Conservation (phyloP, 2,113 vertebrate species). For the Takifugu flavidus region DNA sequence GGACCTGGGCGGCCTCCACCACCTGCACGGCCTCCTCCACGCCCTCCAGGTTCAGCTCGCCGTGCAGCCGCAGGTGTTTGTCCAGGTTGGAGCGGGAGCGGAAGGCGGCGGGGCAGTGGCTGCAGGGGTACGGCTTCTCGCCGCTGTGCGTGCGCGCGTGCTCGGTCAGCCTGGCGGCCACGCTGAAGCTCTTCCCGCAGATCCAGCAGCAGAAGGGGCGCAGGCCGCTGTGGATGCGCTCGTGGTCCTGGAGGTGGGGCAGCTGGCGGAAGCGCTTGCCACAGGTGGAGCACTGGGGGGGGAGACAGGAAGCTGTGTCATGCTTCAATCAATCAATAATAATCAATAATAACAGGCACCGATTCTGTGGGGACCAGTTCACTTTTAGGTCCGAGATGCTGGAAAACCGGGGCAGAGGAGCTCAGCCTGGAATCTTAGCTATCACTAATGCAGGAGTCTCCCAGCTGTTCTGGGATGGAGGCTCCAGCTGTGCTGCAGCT, state of each 20-base stretch:
- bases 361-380: too few relatives aligned
- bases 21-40: conserved; percentile 39
- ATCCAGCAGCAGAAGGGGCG: conserved; percentile 80
- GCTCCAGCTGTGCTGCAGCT: too few relatives aligned
- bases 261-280: conserved; percentile 79
- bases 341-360: too few relatives aligned
- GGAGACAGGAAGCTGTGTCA: not conserved
- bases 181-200: conserved; percentile 78
- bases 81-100: conserved; percentile 79
- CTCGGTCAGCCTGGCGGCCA: conserved; percentile 76
- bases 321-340: too few relatives aligned
- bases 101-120: conserved; percentile 71
- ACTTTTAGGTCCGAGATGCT: too few relatives aligned
- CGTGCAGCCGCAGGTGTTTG: conserved; percentile 74
- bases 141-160: conserved; percentile 80
- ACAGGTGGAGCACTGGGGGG: conserved; percentile 69
- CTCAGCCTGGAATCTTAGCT: too few relatives aligned
- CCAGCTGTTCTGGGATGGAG: too few relatives aligned
- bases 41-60: conserved; percentile 37
- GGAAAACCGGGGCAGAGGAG: too few relatives aligned
- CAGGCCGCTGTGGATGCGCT: conserved; percentile 77
- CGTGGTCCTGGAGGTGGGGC: conserved; percentile 79
- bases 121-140: conserved; percentile 76
- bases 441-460: too few relatives aligned
- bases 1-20: conserved; percentile 52